Evolutionary conservation across 2,113 vertebrate species (phyloP).

Genomic region (Mobula hypostoma): DNA sequence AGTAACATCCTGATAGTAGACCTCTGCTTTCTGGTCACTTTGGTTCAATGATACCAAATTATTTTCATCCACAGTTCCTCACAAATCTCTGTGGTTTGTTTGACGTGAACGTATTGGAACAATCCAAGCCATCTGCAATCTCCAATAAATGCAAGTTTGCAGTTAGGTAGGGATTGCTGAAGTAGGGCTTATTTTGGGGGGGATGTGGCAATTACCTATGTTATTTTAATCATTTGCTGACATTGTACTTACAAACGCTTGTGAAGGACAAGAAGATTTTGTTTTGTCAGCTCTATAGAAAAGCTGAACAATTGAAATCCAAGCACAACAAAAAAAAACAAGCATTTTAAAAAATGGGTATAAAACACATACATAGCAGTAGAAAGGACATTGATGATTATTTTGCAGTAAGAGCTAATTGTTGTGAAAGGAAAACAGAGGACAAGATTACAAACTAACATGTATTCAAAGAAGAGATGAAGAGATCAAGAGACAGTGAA

Average conservation of each 20-base stretch:
- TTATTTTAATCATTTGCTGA: slow-evolving; percentile 20
- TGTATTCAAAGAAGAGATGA: too few species aligned
- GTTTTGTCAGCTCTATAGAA: background rate
- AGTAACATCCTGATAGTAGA: background rate
- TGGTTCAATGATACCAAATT: background rate
- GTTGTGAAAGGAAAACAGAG: background rate
- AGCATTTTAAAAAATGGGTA: background rate
- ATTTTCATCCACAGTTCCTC: background rate
- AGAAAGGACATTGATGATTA: background rate
- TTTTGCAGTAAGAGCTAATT: background rate
- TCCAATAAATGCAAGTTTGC: background rate
- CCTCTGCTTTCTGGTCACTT: background rate
- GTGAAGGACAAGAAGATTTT: background rate
- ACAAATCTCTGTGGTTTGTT: background rate
- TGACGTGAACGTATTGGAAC: background rate
- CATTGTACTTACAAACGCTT: background rate
- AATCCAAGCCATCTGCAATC: background rate
- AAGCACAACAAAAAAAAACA: background rate
- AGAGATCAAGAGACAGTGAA: background rate
- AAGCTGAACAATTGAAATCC: slow-evolving; percentile 7
- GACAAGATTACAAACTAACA: background rate
- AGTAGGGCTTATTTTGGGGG: background rate
- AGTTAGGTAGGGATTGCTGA: background rate
- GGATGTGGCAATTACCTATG: background rate
- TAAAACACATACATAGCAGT: background rate